These are phyloP conservation scores for Cyrtorhinus lividipennis DNA, from an alignment of 1,140 invertebrate genomes.

Conservation along the genomic window DNA sequence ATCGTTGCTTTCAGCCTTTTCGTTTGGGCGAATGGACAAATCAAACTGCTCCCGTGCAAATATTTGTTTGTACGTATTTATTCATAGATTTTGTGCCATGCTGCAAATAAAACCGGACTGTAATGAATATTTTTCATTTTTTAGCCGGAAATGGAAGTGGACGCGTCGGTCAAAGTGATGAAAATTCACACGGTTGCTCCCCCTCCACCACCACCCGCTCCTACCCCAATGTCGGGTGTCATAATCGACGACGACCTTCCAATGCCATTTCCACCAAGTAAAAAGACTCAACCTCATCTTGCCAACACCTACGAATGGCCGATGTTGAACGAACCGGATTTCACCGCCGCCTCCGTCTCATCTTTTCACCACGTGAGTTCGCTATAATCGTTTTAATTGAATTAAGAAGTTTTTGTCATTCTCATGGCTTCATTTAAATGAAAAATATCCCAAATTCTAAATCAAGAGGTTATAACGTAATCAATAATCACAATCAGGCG, in stretches of 20 bases:
- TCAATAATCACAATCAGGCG: no score
- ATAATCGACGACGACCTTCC: slow-evolving; percentile 7
- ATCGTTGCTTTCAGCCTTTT: no score
- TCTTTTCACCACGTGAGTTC: slow-evolving; percentile 68
- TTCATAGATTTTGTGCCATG: no score
- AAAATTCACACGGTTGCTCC: slow-evolving; percentile 15
- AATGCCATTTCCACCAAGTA: slow-evolving; percentile 23
- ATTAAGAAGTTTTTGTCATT: slow-evolving; percentile 1
- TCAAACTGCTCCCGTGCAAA: no score
- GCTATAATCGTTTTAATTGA: no score
- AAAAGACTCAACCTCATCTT: slow-evolving; percentile 40
- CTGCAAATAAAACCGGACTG: no score
- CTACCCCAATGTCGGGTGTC: slow-evolving; percentile 18
- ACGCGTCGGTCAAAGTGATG: slow-evolving; percentile 15
- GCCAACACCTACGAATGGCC: slow-evolving; percentile 71
- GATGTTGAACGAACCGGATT: slow-evolving; percentile 56
- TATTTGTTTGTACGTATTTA: no score
- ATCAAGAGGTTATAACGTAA: no score
- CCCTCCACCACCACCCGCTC: slow-evolving; percentile 19
- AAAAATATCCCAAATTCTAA: no score
- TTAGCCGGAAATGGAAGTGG: slow-evolving; percentile 17
- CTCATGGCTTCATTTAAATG: background rate
- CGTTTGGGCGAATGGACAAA: no score
- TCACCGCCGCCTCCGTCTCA: slow-evolving; percentile 73
- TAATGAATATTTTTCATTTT: background rate